phyloP scores from a whole-genome alignment of 2,113 vertebrate genomes.

The Notarius lentiginosus region DNA sequence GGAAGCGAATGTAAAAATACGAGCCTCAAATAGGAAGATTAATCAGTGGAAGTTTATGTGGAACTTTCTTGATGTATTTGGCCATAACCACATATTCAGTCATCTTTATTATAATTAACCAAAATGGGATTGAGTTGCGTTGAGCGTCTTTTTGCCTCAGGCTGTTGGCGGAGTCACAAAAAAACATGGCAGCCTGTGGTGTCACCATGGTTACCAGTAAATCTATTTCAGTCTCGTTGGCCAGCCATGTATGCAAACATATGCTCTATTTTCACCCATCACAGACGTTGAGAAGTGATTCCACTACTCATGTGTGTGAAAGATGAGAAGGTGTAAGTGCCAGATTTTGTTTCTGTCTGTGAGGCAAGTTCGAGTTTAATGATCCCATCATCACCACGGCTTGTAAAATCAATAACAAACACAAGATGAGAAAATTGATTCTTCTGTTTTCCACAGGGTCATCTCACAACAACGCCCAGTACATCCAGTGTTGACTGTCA shows the following conservation, averaged over 20 bases:
- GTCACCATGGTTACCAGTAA: slow-evolving; percentile 58
- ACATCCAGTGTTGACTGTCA: slow-evolving; percentile 15
- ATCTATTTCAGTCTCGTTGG: slow-evolving; percentile 43
- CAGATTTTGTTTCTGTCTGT: not conserved
- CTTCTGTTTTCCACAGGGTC: slow-evolving; percentile 18
- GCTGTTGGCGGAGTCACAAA: slow-evolving; percentile 42
- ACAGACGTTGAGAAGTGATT: slow-evolving; percentile 9
- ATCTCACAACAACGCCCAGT: not conserved
- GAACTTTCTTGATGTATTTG: slow-evolving; percentile 17
- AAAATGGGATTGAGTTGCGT: slow-evolving; percentile 19
- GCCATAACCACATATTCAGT: slow-evolving; percentile 13
- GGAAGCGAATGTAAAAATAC: slow-evolving; percentile 15
- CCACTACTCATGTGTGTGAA: not conserved
- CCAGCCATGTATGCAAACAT: not conserved
- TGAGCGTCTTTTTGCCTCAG: not conserved
- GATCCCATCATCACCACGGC: slow-evolving; percentile 11
- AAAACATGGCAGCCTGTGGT: slow-evolving; percentile 34
- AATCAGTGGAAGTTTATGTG: not conserved
- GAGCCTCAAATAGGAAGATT: not conserved
- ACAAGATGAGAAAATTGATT: slow-evolving; percentile 26
- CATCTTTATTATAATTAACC: slow-evolving; percentile 34
- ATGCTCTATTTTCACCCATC: slow-evolving; percentile 6
- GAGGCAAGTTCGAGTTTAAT: slow-evolving; percentile 27
- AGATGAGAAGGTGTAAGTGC: not conserved
- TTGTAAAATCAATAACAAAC: slow-evolving; percentile 34